phyloP scores from a whole-genome alignment of 2,888 invertebrate species.

The Gnatocerus cornutus region DNA sequence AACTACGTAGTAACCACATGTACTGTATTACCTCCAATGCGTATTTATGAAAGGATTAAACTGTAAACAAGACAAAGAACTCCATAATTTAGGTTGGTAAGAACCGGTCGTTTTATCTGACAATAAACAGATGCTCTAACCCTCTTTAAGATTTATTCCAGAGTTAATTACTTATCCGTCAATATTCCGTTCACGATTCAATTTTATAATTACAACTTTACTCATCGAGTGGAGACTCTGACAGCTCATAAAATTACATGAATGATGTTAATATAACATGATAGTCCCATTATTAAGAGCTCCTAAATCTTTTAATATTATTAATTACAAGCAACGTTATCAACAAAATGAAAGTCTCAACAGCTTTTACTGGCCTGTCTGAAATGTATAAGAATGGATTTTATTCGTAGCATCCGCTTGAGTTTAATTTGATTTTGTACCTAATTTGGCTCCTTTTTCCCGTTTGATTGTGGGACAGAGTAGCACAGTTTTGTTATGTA shows the following conservation, averaged over 20 bases:
- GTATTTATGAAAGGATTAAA: constrained; percentile 1
- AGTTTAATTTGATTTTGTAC: too few species aligned
- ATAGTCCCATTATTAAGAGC: constrained; percentile 5
- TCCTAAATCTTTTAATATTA: constrained; percentile 3
- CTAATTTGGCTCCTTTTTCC: too few species aligned
- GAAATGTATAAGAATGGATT: too few species aligned
- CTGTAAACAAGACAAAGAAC: constrained; percentile 8
- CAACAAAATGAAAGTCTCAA: not conserved
- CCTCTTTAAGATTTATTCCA: constrained; percentile 8
- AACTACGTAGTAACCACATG: too few species aligned
- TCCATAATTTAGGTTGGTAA: constrained; percentile 8
- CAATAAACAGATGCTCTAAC: constrained; percentile 12
- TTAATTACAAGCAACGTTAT: constrained; percentile 6
- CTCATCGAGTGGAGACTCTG: constrained; percentile 6
- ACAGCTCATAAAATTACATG: constrained; percentile 9
- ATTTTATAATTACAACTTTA: constrained; percentile 13
- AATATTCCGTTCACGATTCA: constrained; percentile 13
- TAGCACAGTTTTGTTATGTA: too few species aligned
- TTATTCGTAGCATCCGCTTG: too few species aligned
- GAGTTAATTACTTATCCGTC: constrained; percentile 13
- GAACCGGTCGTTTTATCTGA: constrained; percentile 13
- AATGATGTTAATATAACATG: constrained; percentile 11
- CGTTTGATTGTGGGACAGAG: too few species aligned
- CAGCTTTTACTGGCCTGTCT: not conserved
- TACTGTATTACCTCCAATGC: not conserved